Percentiles rank a stretch among this genome's conserved stretches.
Evolutionary conservation across 2,888 invertebrate genomes (phyloP).

Genomic region (Drosophila recens): DNA sequence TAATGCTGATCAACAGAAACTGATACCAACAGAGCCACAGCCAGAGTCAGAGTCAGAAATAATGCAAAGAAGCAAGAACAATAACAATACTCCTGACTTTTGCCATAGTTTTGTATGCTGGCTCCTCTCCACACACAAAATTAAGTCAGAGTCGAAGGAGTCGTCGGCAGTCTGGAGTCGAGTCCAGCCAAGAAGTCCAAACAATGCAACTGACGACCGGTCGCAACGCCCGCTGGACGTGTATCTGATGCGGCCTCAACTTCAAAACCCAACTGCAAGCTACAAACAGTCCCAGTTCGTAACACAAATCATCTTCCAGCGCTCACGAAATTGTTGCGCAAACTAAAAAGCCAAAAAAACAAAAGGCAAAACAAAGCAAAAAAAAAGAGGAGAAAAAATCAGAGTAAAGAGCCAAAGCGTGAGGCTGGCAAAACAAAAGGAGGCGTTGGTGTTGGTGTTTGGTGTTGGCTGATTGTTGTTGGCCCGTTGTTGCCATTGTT

Average conservation of each 20-base stretch:
- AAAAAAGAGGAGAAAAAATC: conserved; percentile 59
- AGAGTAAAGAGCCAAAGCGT: conserved; percentile 80
- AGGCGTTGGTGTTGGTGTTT: conserved; percentile 76
- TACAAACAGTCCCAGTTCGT: conserved; percentile 61
- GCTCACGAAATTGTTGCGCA: conserved; percentile 84
- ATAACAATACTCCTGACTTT: conserved; percentile 61
- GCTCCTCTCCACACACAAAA: conserved; percentile 56
- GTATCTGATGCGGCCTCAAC: conserved; percentile 75
- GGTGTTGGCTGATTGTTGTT: conserved; percentile 73
- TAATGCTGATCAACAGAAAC: conserved; percentile 80
- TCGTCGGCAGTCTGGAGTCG: conserved; percentile 8
- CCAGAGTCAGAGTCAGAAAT: conserved; percentile 47
- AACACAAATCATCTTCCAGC: conserved; percentile 84
- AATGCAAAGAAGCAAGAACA: conserved; percentile 71
- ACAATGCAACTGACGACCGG: conserved; percentile 74
- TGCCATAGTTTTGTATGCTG: conserved; percentile 57
- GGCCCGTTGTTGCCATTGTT: conserved; percentile 42
- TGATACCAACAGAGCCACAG: conserved; percentile 54
- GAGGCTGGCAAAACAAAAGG: conserved; percentile 80
- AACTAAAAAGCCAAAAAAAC: conserved; percentile 70
- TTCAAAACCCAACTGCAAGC: conserved; percentile 25
- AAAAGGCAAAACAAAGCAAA: conserved; percentile 16
- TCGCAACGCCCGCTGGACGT: conserved; percentile 80
- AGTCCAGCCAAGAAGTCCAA: conserved; percentile 54
- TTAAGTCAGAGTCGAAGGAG: conserved; percentile 66